phyloP scores from a whole-genome alignment of 2,113 vertebrate genomes.

The Fukomys damarensis region DNA sequence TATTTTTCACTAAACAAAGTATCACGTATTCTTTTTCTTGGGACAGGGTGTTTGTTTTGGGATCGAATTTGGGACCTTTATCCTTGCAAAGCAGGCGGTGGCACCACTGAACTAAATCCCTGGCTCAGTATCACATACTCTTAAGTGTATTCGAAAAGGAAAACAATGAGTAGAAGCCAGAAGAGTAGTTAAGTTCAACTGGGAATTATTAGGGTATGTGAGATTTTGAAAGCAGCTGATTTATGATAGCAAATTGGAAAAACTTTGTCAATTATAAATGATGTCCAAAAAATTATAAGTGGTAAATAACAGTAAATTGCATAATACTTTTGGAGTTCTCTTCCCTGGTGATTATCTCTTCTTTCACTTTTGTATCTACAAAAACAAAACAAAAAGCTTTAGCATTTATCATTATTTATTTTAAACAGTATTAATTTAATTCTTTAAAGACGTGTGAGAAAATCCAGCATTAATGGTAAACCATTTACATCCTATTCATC shows the following conservation, averaged over 20 bases:
- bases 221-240: not conserved
- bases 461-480: not conserved
- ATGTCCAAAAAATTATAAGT: not conserved
- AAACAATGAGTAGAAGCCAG: not conserved
- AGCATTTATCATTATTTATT: not conserved
- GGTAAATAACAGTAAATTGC: not conserved
- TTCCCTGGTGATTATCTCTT: not conserved
- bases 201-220: not conserved
- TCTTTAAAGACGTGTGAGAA: not conserved
- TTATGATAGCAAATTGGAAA: not conserved
- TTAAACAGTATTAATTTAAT: not conserved
- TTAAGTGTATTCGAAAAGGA: conserved; percentile 11
- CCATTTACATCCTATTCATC: not conserved
- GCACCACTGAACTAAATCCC: no score
- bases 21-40: not conserved
- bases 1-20: not conserved
- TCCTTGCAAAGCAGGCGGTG: no score
- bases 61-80: no score
- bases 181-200: not conserved
- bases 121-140: not conserved
- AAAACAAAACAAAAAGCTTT: not conserved
- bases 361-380: not conserved
- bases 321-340: not conserved
- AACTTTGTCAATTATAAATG: not conserved
- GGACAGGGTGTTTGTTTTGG: no score